Percentiles rank a stretch among this genome's conserved stretches.
phyloP scores from a whole-genome alignment of 2,113 vertebrate genomes.

The Amazona vittata region DNA sequence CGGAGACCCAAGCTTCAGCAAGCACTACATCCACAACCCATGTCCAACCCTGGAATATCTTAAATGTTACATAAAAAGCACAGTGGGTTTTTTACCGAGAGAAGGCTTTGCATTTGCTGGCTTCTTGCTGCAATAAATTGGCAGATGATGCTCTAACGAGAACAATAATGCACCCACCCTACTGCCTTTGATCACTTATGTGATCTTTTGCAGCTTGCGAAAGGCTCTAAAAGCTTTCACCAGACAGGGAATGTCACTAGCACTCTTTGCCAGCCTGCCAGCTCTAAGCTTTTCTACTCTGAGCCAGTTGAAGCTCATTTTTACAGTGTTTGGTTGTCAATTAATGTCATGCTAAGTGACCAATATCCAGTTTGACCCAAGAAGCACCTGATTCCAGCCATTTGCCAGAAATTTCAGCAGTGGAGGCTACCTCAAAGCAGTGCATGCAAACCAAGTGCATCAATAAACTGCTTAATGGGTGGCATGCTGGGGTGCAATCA shows the following conservation, averaged over 20 bases:
- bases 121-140: slow-evolving; percentile 26
- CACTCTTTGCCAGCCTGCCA: neutral
- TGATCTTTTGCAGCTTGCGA: slow-evolving; percentile 7
- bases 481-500: neutral
- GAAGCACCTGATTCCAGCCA: neutral
- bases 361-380: neutral
- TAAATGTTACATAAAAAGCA: neutral
- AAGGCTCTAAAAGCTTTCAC: slow-evolving; percentile 55
- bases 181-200: neutral
- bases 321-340: neutral
- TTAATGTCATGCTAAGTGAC: neutral
- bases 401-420: neutral
- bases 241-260: neutral
- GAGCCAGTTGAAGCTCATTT: neutral
- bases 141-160: slow-evolving; percentile 35
- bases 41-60: neutral
- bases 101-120: neutral
- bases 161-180: neutral
- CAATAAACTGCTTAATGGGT: neutral
- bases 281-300: neutral
- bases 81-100: neutral
- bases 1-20: neutral
- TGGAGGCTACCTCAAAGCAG: neutral
- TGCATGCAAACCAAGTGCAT: neutral
- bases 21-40: neutral